phyloP scores from a whole-genome alignment of 2,888 invertebrate species.

The Saturnia pavonia region DNA sequence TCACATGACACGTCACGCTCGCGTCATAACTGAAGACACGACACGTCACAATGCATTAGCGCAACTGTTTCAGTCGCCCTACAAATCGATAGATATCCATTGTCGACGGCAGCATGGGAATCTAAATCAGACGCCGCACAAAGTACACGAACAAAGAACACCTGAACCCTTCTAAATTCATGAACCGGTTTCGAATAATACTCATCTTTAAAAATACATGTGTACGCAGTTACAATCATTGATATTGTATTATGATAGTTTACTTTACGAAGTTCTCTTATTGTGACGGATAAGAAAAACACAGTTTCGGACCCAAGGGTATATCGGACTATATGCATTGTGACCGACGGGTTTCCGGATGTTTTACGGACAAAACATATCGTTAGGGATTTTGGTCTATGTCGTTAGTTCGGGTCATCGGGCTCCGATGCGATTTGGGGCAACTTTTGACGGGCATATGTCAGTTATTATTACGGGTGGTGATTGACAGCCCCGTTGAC shows the following conservation, averaged over 20 bases:
- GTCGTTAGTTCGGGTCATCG: conserved; percentile 79
- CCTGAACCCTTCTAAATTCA: conserved; percentile 32
- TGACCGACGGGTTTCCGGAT: conserved; percentile 13
- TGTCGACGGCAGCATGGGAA: conserved; percentile 72
- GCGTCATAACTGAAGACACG: conserved; percentile 9
- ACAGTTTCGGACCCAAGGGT: conserved; percentile 18
- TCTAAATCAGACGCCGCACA: conserved; percentile 58
- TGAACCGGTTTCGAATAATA: conserved; percentile 79
- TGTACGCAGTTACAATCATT: conserved; percentile 76
- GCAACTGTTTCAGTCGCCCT: conserved; percentile 59
- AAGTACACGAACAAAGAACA: conserved; percentile 32
- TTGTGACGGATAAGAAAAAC: conserved; percentile 49
- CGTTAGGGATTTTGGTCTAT: conserved; percentile 71
- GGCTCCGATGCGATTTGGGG: conserved; percentile 77
- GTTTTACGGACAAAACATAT: conserved; percentile 3
- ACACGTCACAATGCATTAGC: conserved; percentile 71
- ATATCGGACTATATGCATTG: conserved; percentile 1
- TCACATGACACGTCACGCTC: conserved; percentile 12
- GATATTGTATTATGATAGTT: conserved; percentile 79
- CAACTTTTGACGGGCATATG: conserved; percentile 75
- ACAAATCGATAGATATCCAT: conserved; percentile 65
- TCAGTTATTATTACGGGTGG: conserved; percentile 57
- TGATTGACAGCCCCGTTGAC: conserved; percentile 16
- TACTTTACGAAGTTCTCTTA: conserved; percentile 68
- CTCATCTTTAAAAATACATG: conserved; percentile 79